Base-by-base conservation (phyloP, 2,797 vertebrate genomes). In the Zalophus californianus region DNA sequence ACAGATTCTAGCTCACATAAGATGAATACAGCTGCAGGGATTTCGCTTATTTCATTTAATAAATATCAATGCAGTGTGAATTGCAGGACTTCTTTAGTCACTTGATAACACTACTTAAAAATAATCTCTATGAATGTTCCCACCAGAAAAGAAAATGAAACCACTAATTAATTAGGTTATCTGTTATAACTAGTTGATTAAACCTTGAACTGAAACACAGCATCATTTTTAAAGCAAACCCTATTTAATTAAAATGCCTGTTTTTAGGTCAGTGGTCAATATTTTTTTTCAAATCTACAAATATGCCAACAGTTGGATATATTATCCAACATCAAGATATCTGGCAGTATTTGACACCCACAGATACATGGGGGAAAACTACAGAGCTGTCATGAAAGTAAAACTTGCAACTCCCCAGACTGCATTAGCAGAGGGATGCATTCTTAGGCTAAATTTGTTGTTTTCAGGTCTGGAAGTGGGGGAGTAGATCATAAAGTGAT, bases 141-240 rank as follows among this genome's bases (percentile, higher is more conserved):
- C 78, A 54, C 56, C 62, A 77, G 58, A 73, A 48, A 80, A 95
- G 35, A 79, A 96, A 62, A 91, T 44, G 60, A 88, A 94, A 23
- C 29, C 27, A 21, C 18, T 85, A 56, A 62, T 89, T 87, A 97
- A 88, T 78, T 90, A 54, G 66, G 25, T 60, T 62, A 50, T 84
- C 86, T 27, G 66, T 94, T 86, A 82, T 88, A 91, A 64, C 66
- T 68, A 82, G 44, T 32, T 90, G 35, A 92, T 82, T 92, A 97
- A 92, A 86, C 7, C 13, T 82, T 48, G 75, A 91, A 60, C 20
- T 82, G 75, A 94, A 96, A 41, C 70, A 41, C 79, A 77, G n/a
- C 50, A 90, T 97, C 20, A 82, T 90, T 95, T 93, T 87, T 64
- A 90, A 82, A 94, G 27, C 32, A 94, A 95, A 35, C 29, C 4